A percentile compares a stretch with the other conserved stretches of the same genome.
Evolutionary conservation across 2,113 vertebrate genomes (phyloP).

Genomic region (Gasterosteus aculeatus): DNA sequence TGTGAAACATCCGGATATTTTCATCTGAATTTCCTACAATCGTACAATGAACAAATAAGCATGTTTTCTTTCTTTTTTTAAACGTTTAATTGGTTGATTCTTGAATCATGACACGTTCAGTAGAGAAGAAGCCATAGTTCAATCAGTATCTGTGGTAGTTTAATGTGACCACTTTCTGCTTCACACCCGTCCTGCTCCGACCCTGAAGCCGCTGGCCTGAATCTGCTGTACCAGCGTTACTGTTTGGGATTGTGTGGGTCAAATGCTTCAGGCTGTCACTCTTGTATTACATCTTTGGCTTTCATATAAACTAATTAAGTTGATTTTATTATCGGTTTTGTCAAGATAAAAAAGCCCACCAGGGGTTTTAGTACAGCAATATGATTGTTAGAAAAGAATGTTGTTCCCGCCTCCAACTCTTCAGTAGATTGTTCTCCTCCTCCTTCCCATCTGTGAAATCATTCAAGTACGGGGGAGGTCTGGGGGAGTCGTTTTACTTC

Average conservation of each 20-base stretch:
- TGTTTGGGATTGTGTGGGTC: not conserved
- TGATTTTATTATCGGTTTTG: not conserved
- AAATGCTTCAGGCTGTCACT: not conserved
- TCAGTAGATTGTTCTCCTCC: conserved; percentile 24
- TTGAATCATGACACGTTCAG: not conserved
- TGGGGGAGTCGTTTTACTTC: conserved; percentile 66
- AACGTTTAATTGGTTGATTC: no score
- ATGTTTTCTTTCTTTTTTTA: no score
- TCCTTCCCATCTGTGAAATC: conserved; percentile 66
- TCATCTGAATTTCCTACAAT: not conserved
- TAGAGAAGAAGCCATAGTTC: not conserved
- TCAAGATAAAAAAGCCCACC: not conserved
- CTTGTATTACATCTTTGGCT: not conserved
- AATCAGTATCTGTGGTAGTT: not conserved
- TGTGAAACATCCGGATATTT: not conserved
- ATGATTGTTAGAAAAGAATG: not conserved
- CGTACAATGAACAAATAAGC: no score
- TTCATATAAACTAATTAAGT: not conserved
- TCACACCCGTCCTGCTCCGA: not conserved
- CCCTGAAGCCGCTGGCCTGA: not conserved
- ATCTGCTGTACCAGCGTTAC: not conserved
- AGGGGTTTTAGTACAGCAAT: not conserved
- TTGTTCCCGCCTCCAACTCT: conserved; percentile 24
- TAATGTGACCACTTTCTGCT: not conserved
- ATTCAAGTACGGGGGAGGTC: conserved; percentile 59